Base-by-base conservation (phyloP, 1,140 invertebrate species). In the Mercenaria mercenaria region DNA sequence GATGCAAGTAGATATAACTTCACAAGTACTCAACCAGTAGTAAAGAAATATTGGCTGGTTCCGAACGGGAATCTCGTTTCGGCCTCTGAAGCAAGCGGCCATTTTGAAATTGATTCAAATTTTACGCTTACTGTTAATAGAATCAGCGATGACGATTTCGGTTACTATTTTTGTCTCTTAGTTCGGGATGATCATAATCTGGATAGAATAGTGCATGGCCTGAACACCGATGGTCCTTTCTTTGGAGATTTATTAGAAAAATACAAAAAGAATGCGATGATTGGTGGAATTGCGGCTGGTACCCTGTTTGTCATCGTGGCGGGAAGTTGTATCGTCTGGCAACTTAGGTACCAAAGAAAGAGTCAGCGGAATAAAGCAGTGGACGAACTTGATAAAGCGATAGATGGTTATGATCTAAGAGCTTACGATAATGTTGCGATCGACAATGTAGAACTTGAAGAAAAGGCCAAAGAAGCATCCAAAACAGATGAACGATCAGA, bases 251-350 rank as follows among this genome's bases (percentile, higher is more conserved):
- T 87, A 23, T 32, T 87, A n/a, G 72, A 76, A 26, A 76, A 61
- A 26, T 87, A 87, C 52, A 37, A 43, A 11, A 29, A 77, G 20
- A 87, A 87, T 18, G 84, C 84, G 1, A 87, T 87, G 50, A 77
- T 77, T 56, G 84, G 84, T 29, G 84, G 84, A 37, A 87, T 87
- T 20, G 84, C 84, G 13, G 84, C 84, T 43, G 84, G 72, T 61
- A 61, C 41, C 37, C 74, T 87, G 72, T 87, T 87, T 43, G 69
- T 77, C 13, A 77, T 87, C 23, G 34, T 87, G 20, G 37, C 84
- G 10, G 84, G 69, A 20, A 61, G 26, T 34, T 87, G 84, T 61
- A 0, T 77, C 6, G 74, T 87, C 10, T 87, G 74, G 50, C 69
- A 77, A 20, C 41, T 87, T 3, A 37, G 72, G 23, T 87, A 77